Evolutionary conservation across 1,140 invertebrate genomes (phyloP).

Genomic region (Sycophaga agraensis): DNA sequence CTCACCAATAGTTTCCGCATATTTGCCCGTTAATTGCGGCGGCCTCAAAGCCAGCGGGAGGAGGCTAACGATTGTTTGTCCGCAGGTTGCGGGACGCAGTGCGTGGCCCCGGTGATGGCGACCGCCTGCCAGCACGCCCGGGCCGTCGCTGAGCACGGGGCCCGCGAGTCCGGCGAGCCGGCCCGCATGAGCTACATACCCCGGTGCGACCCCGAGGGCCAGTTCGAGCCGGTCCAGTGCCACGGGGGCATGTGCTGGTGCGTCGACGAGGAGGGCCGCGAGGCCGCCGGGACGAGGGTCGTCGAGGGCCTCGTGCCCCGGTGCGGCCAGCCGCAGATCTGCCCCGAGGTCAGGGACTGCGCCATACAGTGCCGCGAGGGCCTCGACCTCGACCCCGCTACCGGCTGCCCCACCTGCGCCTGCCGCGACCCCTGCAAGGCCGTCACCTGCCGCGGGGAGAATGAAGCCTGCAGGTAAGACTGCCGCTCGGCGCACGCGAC

Average conservation of each 20-base stretch:
- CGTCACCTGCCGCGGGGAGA: constrained; percentile 70
- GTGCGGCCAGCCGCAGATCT: constrained; percentile 58
- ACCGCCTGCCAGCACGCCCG: constrained; percentile 77
- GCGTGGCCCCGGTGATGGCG: constrained; percentile 70
- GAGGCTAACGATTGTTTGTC: background rate
- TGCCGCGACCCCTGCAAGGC: constrained; percentile 78
- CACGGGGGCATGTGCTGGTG: constrained; percentile 85
- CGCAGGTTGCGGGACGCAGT: constrained; percentile 78
- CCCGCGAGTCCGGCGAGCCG: constrained; percentile 74
- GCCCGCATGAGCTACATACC: constrained; percentile 76
- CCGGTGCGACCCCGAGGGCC: constrained; percentile 73
- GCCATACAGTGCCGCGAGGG: constrained; percentile 68
- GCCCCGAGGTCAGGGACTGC: constrained; percentile 65
- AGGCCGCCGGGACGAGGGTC: constrained; percentile 66
- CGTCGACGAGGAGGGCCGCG: constrained; percentile 80
- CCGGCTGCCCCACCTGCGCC: constrained; percentile 73
- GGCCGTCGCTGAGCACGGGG: constrained; percentile 70
- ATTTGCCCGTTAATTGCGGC: no score
- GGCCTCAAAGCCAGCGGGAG: no score
- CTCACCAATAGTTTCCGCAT: no score
- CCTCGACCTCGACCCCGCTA: constrained; percentile 62
- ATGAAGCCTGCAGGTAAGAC: constrained; percentile 65
- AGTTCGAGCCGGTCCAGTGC: constrained; percentile 79
- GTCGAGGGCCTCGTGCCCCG: constrained; percentile 41
- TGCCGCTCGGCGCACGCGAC: no score